Evolutionary conservation across 2,888 invertebrate species (phyloP), one percentile per base, ranked within the genome.

Genomic region (Hedya salicella): DNA sequence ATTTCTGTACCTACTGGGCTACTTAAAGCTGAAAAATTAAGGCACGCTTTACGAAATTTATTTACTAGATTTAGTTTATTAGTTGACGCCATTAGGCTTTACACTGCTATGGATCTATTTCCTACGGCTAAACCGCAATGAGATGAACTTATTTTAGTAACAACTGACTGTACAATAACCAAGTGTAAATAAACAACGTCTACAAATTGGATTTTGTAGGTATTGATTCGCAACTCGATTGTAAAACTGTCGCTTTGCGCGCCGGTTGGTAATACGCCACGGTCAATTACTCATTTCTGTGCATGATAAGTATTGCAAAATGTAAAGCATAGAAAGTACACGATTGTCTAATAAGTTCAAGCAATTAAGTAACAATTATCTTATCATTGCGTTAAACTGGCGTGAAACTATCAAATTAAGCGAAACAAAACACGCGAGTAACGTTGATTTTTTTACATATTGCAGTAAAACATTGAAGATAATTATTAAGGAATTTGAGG

Each of bases 401-500:
- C 63, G 64, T 68, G 52, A 64, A 68, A 67, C 54, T 19, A 60
- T 54, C 40, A 53, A 53, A 48, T 53, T 52, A 53, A 48, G 48
- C 48, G 39, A 48, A 39, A 39, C 52, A 40, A 30, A 64, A 49
- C 48, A 64, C 64, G 62, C 64, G 32, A 57, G n/a, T 19, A 36
- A 32, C 13, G 40, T 30, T 32, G 6, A n/a, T 42, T 50, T 64
- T 25, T 16, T 13, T 54, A 30, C 11, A 30, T 56, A 42, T 49
- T n/a, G 40, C 56, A 49, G 19, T 42, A 14, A 46, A 62, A 48
- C 39, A 25, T 8, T 32, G 48, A 17, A 17, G 25, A 3, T 36
- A 21, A 44, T 64, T 50, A 64, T 50, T 14, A n/a, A 71, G 73
- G 82, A 79, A 84, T 85, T 78, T 71, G 17, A 69, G 70, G 49